These are phyloP conservation scores for Hiodon tergisus DNA, from an alignment of 2,113 vertebrate species.

Conservation along the genomic window DNA sequence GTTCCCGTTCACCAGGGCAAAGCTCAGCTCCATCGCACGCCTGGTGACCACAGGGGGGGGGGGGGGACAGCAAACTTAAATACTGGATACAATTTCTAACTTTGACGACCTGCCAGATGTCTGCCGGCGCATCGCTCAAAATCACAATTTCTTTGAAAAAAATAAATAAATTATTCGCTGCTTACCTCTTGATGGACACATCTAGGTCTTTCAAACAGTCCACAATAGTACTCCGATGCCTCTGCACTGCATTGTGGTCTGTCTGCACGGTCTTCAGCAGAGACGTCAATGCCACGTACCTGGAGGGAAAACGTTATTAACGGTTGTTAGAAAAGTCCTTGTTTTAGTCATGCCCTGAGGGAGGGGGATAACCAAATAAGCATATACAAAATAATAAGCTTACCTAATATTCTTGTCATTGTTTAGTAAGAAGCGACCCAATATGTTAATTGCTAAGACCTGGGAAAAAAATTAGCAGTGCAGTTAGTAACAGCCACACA, in stretches of 20 bases:
- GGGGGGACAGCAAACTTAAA: not conserved
- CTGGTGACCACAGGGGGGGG: conserved; percentile 49
- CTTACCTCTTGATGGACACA: conserved; percentile 96
- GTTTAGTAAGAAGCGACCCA: conserved; percentile 96
- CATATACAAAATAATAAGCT: conserved; percentile 21
- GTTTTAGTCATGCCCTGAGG: not conserved
- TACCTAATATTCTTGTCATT: conserved; percentile 98
- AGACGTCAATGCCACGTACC: conserved; percentile 95
- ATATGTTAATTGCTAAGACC: conserved; percentile 98
- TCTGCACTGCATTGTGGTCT: conserved; percentile 96
- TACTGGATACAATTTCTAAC: not conserved
- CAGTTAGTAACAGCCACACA: not conserved
- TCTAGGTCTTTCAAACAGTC: conserved; percentile 98
- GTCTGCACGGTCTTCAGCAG: conserved; percentile 98
- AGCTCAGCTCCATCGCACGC: conserved; percentile 98
- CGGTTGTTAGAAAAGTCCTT: no score
- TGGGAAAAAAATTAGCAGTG: conserved; percentile 42
- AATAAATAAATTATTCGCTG: not conserved
- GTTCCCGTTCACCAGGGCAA: conserved; percentile 96
- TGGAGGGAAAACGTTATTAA: conserved; percentile 37
- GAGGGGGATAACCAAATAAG: not conserved
- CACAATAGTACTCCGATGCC: conserved; percentile 96
- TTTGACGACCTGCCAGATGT: not conserved
- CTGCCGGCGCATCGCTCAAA: conserved; percentile 1
- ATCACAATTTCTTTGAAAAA: not conserved